These are phyloP conservation scores for Lymantria monacha DNA, from an alignment of 2,888 invertebrate species.

Conservation along the genomic window DNA sequence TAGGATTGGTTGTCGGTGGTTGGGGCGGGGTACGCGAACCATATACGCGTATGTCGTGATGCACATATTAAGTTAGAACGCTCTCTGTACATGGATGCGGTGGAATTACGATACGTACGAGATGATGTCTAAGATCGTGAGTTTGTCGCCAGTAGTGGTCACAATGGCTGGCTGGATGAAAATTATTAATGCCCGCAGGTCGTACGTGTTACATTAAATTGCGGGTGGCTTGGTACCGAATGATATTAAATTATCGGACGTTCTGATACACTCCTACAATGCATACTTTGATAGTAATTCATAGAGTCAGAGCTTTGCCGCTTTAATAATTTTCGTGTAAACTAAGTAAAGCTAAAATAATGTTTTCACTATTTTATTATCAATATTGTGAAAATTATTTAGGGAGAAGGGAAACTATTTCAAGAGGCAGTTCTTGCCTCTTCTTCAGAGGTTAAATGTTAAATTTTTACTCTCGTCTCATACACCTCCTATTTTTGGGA, in stretches of 20 bases:
- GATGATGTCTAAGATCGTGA: constrained; percentile 68
- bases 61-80: constrained; percentile 79
- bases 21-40: constrained; percentile 64
- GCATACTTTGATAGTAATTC: constrained; percentile 42
- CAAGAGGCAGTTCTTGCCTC: too few relatives aligned
- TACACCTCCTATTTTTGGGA: too few relatives aligned
- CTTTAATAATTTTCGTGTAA: constrained; percentile 25
- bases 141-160: constrained; percentile 53
- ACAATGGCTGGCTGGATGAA: constrained; percentile 56
- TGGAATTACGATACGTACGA: constrained; percentile 69
- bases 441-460: too few relatives aligned
- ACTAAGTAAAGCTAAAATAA: too few relatives aligned
- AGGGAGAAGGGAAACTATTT: too few relatives aligned
- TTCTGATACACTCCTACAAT: constrained; percentile 42
- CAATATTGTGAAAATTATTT: too few relatives aligned
- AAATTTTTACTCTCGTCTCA: too few relatives aligned
- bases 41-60: constrained; percentile 78
- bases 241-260: constrained; percentile 61
- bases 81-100: constrained; percentile 65
- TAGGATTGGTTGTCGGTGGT: constrained; percentile 70
- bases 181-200: constrained; percentile 62
- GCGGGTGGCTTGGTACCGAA: constrained; percentile 54
- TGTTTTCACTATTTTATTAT: too few relatives aligned
- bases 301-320: constrained; percentile 32
- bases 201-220: constrained; percentile 55